phyloP scores from a whole-genome alignment of 1,140 invertebrate species.

The Potamilus streckersoni region DNA sequence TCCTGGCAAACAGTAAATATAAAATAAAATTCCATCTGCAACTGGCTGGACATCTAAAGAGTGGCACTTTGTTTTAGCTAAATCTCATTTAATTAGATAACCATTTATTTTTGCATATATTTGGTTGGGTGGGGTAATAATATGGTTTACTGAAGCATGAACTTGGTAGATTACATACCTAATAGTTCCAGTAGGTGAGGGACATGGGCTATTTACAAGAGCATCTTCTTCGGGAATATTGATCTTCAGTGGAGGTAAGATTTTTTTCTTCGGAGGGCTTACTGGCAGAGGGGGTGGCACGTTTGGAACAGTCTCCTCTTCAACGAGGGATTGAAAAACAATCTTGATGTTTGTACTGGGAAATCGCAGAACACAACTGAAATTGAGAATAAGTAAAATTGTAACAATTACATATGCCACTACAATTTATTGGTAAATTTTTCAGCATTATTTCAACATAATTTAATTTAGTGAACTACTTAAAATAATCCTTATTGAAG shows the following conservation, averaged over 20 bases:
- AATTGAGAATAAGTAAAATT: conserved; percentile 62
- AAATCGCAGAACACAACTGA: conserved; percentile 93
- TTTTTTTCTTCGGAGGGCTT: conserved; percentile 78
- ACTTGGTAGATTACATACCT: conserved; percentile 67
- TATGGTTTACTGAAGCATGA: too few relatives aligned
- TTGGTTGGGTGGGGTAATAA: too few relatives aligned
- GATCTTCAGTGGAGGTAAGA: conserved; percentile 64
- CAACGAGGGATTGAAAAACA: conserved; percentile 91
- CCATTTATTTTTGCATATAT: too few relatives aligned
- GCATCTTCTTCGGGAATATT: conserved; percentile 87
- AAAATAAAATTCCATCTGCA: too few relatives aligned
- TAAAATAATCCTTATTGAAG: too few relatives aligned
- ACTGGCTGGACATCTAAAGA: too few relatives aligned
- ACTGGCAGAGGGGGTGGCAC: conserved; percentile 68
- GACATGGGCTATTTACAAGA: conserved; percentile 84
- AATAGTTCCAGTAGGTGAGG: conserved; percentile 88
- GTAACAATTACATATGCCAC: background rate
- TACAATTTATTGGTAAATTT: background rate
- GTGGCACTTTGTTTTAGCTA: too few relatives aligned
- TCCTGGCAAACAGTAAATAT: too few relatives aligned
- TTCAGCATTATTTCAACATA: background rate
- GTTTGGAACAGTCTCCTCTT: conserved; percentile 69
- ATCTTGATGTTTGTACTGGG: conserved; percentile 97
- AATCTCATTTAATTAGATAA: too few relatives aligned
- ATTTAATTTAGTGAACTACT: background rate